A percentile compares a stretch with the other conserved stretches of the same genome.
Evolutionary conservation across 2,888 invertebrate species (phyloP).

Genomic region (Erebia epiphron): DNA sequence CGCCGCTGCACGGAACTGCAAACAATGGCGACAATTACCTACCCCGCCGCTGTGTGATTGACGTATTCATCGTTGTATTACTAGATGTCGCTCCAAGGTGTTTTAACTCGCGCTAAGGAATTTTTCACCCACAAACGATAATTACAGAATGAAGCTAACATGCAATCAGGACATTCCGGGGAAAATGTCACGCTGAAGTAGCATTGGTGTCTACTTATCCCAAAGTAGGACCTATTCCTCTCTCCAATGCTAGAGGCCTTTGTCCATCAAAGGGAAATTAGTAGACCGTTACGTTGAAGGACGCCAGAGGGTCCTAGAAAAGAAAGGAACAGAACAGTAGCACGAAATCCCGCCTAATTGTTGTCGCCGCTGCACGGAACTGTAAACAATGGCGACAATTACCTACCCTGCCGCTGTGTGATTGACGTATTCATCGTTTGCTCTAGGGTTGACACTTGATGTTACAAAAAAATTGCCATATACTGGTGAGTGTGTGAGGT

Average conservation of each 20-base stretch:
- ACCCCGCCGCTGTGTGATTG: conserved; percentile 19
- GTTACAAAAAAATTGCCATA: too few relatives aligned
- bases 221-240: too few relatives aligned
- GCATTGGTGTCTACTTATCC: too few relatives aligned
- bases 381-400: conserved; percentile 23
- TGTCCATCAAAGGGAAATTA: neutral
- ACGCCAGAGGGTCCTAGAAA: neutral
- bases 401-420: conserved; percentile 12
- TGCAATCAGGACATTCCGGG: too few relatives aligned
- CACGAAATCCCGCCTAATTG: conserved; percentile 22
- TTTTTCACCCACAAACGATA: too few relatives aligned
- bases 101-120: too few relatives aligned
- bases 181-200: too few relatives aligned
- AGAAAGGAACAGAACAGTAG: conserved; percentile 16
- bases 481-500: too few relatives aligned
- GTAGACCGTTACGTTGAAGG: conserved; percentile 7
- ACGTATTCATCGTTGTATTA: conserved; percentile 22
- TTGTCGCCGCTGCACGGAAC: conserved; percentile 13
- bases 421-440: conserved; percentile 21
- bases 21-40: conserved; percentile 22
- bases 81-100: too few relatives aligned
- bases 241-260: too few relatives aligned
- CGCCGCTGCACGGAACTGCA: conserved; percentile 11
- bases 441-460: conserved; percentile 14
- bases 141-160: too few relatives aligned